A percentile compares a stretch with the other conserved stretches of the same genome.
These are phyloP conservation scores for Meta bourneti DNA, from an alignment of 2,888 invertebrate genomes.

Conservation along the genomic window DNA sequence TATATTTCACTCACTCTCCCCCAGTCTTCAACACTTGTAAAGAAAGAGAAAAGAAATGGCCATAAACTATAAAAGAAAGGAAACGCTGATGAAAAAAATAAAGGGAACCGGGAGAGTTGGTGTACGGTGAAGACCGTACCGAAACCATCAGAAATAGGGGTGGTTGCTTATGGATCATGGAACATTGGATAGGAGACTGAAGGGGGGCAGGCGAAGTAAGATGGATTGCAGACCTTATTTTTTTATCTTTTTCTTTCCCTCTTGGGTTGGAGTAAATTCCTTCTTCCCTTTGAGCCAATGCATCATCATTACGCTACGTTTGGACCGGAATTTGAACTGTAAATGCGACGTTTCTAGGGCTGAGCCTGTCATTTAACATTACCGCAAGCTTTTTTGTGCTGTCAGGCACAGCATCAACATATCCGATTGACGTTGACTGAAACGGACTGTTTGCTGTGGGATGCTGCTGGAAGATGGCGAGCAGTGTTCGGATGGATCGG, in stretches of 20 bases:
- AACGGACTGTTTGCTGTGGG: conserved; percentile 35
- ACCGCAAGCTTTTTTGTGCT: conserved; percentile 65
- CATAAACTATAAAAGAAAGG: conserved; percentile 56
- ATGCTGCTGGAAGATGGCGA: not conserved
- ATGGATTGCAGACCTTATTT: conserved; percentile 65
- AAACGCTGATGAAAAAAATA: conserved; percentile 33
- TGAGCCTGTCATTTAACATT: conserved; percentile 75
- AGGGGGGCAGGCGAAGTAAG: conserved; percentile 62
- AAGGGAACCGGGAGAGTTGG: conserved; percentile 24
- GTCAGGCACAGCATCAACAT: conserved; percentile 67
- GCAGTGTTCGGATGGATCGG: not conserved
- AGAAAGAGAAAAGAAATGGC: conserved; percentile 31
- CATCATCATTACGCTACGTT: conserved; percentile 75
- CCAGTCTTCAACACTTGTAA: conserved; percentile 48
- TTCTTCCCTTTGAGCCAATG: conserved; percentile 74
- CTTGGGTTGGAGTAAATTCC: conserved; percentile 69
- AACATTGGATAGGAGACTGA: conserved; percentile 65
- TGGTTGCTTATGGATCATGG: conserved; percentile 70
- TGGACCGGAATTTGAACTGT: conserved; percentile 77
- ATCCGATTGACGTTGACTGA: conserved; percentile 72
- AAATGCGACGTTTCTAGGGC: conserved; percentile 75
- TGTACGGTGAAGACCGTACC: conserved; percentile 49
- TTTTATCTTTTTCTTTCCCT: conserved; percentile 51
- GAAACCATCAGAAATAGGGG: conserved; percentile 60
- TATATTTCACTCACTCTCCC: conserved; percentile 35